Percentiles rank a stretch among this genome's conserved stretches.
These are phyloP conservation scores for Melinaea marsaeus DNA, from an alignment of 2,888 invertebrate species.

Conservation along the genomic window DNA sequence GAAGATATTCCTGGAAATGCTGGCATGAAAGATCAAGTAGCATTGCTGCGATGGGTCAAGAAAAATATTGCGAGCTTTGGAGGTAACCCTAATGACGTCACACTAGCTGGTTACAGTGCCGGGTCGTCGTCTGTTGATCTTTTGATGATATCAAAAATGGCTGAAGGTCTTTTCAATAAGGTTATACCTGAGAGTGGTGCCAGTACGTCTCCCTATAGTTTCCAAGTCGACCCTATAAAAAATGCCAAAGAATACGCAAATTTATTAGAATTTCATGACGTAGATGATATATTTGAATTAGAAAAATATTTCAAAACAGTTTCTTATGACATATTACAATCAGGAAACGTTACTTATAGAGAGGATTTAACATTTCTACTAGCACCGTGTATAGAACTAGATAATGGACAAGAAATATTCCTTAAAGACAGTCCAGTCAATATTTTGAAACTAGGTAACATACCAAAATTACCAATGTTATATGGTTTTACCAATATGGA, in stretches of 20 bases:
- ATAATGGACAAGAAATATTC: conserved; percentile 41
- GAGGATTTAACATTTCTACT: conserved; percentile 35
- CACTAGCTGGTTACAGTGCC: conserved; percentile 50
- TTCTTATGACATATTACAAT: conserved; percentile 38
- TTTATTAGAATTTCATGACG: conserved; percentile 38
- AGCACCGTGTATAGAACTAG: conserved; percentile 43
- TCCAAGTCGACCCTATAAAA: conserved; percentile 45
- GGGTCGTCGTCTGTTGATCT: conserved; percentile 51
- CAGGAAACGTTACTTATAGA: conserved; percentile 24
- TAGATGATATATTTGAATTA: conserved; percentile 43
- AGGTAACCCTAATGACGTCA: conserved; percentile 46
- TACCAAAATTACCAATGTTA: conserved; percentile 45
- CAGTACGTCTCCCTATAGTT: conserved; percentile 35
- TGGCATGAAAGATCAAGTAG: conserved; percentile 47
- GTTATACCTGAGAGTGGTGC: conserved; percentile 49
- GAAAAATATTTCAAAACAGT: conserved; percentile 50
- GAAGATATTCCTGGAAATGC: conserved; percentile 43
- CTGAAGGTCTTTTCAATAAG: conserved; percentile 46
- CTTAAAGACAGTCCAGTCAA: conserved; percentile 43
- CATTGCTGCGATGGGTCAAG: conserved; percentile 43
- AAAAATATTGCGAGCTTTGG: conserved; percentile 43
- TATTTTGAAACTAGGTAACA: conserved; percentile 44
- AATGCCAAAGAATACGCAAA: conserved; percentile 46
- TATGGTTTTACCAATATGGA: conserved; percentile 49
- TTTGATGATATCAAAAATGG: conserved; percentile 43